Base-by-base conservation (phyloP, 2,797 vertebrate species). In the Poecilia gillii region DNA sequence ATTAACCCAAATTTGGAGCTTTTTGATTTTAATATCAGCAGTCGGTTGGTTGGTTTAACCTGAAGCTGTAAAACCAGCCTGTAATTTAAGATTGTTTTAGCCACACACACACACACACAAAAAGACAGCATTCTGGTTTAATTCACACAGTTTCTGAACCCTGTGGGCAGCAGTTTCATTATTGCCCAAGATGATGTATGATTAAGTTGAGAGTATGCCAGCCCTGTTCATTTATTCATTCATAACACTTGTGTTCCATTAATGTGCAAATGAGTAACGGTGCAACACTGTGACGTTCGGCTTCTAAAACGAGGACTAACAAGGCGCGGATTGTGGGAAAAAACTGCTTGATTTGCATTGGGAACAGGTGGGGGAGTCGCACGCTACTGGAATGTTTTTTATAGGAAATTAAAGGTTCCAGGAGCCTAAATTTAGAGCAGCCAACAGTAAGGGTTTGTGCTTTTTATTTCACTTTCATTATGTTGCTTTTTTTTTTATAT, bases 21-120 rank as follows among this genome's bases (percentile, higher is more conserved):
- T 53, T 51, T 71, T 14, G 16, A 62, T 74, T 57, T 76, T 41
- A 78, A 82, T 49, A 73, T 76, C 14, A 79, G 39, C 47, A 64
- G 76, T 83, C 81, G 76, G 79, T 79, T 85, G 68, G 12, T 83
- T 81, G 79, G 59, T 80, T 76, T 64, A 86, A 55, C 75, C 46
- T 28, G 62, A 82, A 62, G 55, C 57, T 36, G 6, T 77, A 31
- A 78, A 83, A 79, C 28, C 64, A 83, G 80, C 39, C 76, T 82
- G 75, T 62, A 74, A 66, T 77, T 75, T 51, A 43, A 76, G 47
- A 74, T 80, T 25, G 25, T 79, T 33, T 23, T 12, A 59, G 43
- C 49, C 74, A n/a, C 13, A 72, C 7, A 18, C 33, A 33, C 33
- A 33, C 33, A 33, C 33, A 33, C 33, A 33, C 33, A 49, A 80